Conservation (phyloP, 1,140 invertebrate genomes). For the Aphidius ervi region DNA sequence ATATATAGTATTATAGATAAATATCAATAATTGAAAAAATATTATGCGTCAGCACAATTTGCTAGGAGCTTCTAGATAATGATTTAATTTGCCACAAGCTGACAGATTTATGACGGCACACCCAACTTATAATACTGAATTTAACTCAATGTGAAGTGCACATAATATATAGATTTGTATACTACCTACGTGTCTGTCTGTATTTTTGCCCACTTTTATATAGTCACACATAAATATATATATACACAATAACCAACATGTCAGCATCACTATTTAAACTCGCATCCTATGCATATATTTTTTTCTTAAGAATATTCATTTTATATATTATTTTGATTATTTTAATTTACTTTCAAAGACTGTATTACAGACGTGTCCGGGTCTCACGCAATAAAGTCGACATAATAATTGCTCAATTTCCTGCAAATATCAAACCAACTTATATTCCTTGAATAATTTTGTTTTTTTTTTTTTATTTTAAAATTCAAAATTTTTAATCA, state of each 20-base stretch:
- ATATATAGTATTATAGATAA: neutral
- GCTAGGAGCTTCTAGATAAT: conserved; percentile 43
- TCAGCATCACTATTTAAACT: neutral
- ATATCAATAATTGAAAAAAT: conserved; percentile 16
- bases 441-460: neutral
- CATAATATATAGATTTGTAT: conserved; percentile 10
- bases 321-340: neutral
- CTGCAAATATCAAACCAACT: conserved; percentile 5
- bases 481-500: no score
- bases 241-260: neutral
- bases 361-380: conserved; percentile 15
- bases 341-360: neutral
- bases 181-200: conserved; percentile 11
- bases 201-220: conserved; percentile 5
- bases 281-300: neutral
- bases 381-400: conserved; percentile 30
- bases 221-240: neutral
- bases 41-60: conserved; percentile 38
- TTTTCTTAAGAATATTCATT: neutral
- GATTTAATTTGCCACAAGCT: conserved; percentile 41
- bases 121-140: conserved; percentile 26
- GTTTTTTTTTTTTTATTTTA: neutral
- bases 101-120: conserved; percentile 41
- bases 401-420: conserved; percentile 38
- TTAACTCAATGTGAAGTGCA: conserved; percentile 23